These are phyloP conservation scores for Achroia grisella DNA, from an alignment of 1,140 invertebrate genomes.

Conservation along the genomic window DNA sequence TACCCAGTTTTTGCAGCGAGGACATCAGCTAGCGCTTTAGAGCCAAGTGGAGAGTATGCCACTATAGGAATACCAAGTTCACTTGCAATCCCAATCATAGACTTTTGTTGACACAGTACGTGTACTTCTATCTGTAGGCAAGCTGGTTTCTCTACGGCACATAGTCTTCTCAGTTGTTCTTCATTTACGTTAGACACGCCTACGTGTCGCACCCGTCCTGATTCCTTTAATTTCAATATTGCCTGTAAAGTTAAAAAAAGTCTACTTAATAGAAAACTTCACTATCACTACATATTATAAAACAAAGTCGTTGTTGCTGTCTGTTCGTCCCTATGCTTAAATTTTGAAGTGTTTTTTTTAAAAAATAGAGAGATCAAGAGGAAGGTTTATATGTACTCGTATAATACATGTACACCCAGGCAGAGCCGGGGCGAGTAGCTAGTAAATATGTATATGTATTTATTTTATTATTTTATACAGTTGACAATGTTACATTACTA, in stretches of 20 bases:
- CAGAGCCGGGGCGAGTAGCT: no score
- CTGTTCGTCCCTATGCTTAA: no score
- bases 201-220: conserved; percentile 79
- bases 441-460: no score
- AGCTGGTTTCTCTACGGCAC: conserved; percentile 77
- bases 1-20: conserved; percentile 59
- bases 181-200: conserved; percentile 87
- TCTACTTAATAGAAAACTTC: no score
- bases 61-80: conserved; percentile 81
- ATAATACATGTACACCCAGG: no score
- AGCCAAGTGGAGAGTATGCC: conserved; percentile 89
- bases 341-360: no score
- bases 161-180: conserved; percentile 78
- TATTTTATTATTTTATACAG: no score
- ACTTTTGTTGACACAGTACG: conserved; percentile 85
- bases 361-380: no score
- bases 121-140: conserved; percentile 88
- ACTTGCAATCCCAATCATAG: conserved; percentile 81
- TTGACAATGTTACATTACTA: no score
- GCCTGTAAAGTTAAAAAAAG: conserved; percentile 56
- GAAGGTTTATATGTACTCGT: no score
- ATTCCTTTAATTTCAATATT: conserved; percentile 81
- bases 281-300: no score
- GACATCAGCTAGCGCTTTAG: conserved; percentile 75
- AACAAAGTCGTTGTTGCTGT: no score